Evolutionary conservation across 2,113 vertebrate species (phyloP).

Genomic region (Rhagologus leucostigma): DNA sequence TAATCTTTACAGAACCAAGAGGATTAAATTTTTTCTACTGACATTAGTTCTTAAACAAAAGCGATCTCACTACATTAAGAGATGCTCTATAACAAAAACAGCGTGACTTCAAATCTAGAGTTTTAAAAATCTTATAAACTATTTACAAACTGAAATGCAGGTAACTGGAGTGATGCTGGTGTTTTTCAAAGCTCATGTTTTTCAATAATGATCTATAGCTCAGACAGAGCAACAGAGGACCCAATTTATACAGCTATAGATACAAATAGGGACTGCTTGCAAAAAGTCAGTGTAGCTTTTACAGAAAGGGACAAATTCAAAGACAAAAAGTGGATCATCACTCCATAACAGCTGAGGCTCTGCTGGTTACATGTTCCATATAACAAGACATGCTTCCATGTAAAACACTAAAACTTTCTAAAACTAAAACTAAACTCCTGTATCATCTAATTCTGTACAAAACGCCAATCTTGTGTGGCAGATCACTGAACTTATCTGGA

Average conservation of each 20-base stretch:
- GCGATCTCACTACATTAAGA: background rate
- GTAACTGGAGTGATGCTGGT: background rate
- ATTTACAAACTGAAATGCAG: background rate
- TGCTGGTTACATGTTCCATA: background rate
- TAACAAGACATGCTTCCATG: background rate
- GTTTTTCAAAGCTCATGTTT: background rate
- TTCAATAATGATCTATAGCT: background rate
- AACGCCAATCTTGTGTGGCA: background rate
- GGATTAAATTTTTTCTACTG: background rate
- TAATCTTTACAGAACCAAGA: background rate
- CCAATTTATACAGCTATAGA: background rate
- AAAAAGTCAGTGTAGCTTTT: background rate
- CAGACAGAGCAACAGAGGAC: background rate
- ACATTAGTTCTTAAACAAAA: background rate
- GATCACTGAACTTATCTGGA: background rate
- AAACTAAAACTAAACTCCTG: background rate
- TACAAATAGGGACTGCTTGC: background rate
- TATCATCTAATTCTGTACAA: background rate
- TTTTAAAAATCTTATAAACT: background rate
- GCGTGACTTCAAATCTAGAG: background rate
- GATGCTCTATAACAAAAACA: background rate
- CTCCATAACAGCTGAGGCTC: background rate
- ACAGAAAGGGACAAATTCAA: background rate
- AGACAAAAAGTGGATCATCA: background rate
- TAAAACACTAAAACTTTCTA: background rate